Evolutionary conservation across 2,888 invertebrate species (phyloP).

Genomic region (Caenorhabditis sp.): DNA sequence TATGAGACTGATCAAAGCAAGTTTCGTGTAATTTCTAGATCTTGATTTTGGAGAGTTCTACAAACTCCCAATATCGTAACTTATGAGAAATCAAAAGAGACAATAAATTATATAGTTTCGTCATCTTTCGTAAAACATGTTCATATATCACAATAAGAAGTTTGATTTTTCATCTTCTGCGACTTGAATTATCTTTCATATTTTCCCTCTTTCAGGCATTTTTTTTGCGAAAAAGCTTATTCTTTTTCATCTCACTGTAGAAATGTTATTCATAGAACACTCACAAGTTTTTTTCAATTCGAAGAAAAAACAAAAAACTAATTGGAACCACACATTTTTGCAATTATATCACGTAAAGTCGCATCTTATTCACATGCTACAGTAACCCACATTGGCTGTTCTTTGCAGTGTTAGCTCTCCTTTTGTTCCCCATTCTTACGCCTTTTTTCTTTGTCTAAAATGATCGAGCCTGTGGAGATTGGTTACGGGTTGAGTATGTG

Average conservation of each 20-base stretch:
- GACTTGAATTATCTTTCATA: neutral
- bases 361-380: slow-evolving; percentile 32
- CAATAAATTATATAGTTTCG: neutral
- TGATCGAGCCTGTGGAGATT: neutral
- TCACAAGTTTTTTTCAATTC: too few species aligned
- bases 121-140: neutral
- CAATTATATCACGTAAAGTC: neutral
- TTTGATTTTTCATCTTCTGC: neutral
- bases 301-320: neutral
- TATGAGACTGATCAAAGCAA: too few species aligned
- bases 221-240: neutral
- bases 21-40: too few species aligned
- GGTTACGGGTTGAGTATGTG: too few species aligned
- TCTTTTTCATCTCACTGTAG: too few species aligned
- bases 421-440: neutral
- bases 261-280: too few species aligned
- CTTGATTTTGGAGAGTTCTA: too few species aligned
- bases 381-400: slow-evolving; percentile 27
- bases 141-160: neutral
- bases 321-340: neutral
- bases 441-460: neutral
- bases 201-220: neutral
- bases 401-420: slow-evolving; percentile 36
- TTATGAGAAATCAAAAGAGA: too few species aligned
- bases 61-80: too few species aligned